Base-by-base conservation (phyloP, 2,797 vertebrate species). In the Notamacropus eugenii region DNA sequence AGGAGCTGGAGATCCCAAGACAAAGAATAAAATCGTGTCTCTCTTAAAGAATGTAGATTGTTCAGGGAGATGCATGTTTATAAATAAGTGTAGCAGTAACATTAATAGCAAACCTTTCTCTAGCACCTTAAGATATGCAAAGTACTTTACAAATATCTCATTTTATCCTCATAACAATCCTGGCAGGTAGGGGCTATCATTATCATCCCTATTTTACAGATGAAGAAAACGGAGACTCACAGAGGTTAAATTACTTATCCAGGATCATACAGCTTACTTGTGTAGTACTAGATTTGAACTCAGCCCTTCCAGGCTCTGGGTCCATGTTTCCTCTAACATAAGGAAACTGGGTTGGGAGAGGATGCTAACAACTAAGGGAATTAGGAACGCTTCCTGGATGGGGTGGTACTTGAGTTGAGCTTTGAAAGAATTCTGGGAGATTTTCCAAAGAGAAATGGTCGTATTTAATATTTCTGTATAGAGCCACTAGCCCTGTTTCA, bases 391-490 rank as follows among this genome's bases (percentile, higher is more conserved):
- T 87, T 87, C 74, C 10, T 4, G 16, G 22, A 87, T 19, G 19
- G 40, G 16, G 19, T 22, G n/a, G 19, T 24, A 87, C 9, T 22
- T 27, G 24, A 50, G 74, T 50, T 24, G 40, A 87, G 24, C 74
- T 87, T 50, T 87, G 40, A 87, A 87, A 87, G 22, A 46, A 40
- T 24, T 50, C 22, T 11, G 40, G 27, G 40, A 87, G 11, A 24
- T 9, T 46, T 82, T 82, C 74, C n/a, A 82, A 92, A 94, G 74
- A 92, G 55, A 97, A 96, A 90, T 58, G 46, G 12, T 58, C 54
- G 52, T 19, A 1, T 56, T 87, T 24, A 4, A 3, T 95, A 74
- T 14, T 87, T 50, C 74, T 87, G 22, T 10, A 13, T 27, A 87
- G 10, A 8, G 74, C 67, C 29, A 82, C 19, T 46, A 82, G 19